Evolutionary conservation across 2,113 vertebrate genomes (phyloP).

Genomic region (Sinocyclocheilus maitianheensis): DNA sequence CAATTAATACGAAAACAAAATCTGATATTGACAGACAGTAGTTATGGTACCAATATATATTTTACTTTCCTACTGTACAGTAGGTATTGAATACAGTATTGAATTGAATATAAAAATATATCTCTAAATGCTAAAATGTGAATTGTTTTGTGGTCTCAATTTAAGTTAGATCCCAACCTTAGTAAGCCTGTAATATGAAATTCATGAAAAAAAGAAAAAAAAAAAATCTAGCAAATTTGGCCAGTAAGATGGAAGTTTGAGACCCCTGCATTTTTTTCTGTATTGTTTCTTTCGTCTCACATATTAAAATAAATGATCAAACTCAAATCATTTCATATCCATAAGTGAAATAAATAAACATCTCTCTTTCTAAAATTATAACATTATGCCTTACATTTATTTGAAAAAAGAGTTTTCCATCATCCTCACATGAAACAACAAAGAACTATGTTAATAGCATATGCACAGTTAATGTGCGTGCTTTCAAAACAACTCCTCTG

Average conservation of each 20-base stretch:
- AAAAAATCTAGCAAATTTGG: too few relatives aligned
- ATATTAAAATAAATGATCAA: background rate
- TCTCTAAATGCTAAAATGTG: background rate
- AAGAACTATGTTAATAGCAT: background rate
- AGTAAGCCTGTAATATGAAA: too few relatives aligned
- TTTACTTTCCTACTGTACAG: background rate
- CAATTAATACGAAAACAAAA: background rate
- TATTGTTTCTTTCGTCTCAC: background rate
- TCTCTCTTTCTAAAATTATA: background rate
- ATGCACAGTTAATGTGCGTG: background rate
- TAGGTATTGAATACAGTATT: background rate
- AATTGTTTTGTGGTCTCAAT: background rate
- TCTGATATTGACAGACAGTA: background rate
- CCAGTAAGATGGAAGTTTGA: background rate
- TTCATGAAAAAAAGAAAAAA: too few relatives aligned
- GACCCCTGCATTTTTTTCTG: background rate
- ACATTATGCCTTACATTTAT: background rate
- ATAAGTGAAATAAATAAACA: background rate
- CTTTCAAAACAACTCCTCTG: background rate
- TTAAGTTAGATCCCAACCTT: background rate
- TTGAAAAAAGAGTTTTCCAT: background rate
- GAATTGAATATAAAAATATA: too few relatives aligned
- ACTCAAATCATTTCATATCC: background rate
- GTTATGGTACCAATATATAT: background rate
- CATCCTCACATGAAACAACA: background rate